Evolutionary conservation across 2,888 invertebrate genomes (phyloP), one percentile per base, ranked within the genome.

Genomic region (Cheilosia impressa): DNA sequence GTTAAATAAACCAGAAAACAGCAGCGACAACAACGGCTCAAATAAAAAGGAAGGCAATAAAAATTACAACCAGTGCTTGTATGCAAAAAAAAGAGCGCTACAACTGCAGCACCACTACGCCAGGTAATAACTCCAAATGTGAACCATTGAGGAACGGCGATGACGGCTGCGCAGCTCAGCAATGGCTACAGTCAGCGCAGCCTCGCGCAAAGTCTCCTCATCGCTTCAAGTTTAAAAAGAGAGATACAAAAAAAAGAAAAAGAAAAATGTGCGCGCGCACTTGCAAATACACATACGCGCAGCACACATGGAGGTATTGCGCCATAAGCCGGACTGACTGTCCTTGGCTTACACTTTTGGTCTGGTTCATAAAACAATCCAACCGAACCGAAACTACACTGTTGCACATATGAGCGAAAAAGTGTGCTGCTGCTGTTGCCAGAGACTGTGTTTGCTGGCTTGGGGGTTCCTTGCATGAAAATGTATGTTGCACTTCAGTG

Each of bases 261-360:
- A 53, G 63, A 63, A 63, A 60, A 34, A 47, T 60, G 60, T 43
- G 62, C 82, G 77, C 63, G 55, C 62, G 55, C 72, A 72, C 63
- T 69, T 62, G 55, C 45, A 63, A 24, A 34, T 7, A 65, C 41
- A 38, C 38, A 72, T 73, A 73, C 68, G 73, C 66, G 78, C 60
- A 58, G 63, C 47, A 62, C 38, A 50, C 34, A 34, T 69, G 81
- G 72, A 62, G 53, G 52, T 47, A 85, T 85, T 85, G 81, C 85
- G 85, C 85, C 85, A 85, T 77, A 85, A 85, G 85, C 85, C 85
- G 85, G 85, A 85, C 85, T 81, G 80, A 81, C 76, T 68, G 85
- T 85, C 76, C 81, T n/a, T n/a, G 76, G 85, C 81, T 85, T 85
- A 85, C 85, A 81, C 80, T 75, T 85, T 85, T 81, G 85, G 81